Evolutionary conservation across 2,113 vertebrate genomes (phyloP), one percentile per base, ranked within the genome.

Genomic region (Physeter macrocephalus): DNA sequence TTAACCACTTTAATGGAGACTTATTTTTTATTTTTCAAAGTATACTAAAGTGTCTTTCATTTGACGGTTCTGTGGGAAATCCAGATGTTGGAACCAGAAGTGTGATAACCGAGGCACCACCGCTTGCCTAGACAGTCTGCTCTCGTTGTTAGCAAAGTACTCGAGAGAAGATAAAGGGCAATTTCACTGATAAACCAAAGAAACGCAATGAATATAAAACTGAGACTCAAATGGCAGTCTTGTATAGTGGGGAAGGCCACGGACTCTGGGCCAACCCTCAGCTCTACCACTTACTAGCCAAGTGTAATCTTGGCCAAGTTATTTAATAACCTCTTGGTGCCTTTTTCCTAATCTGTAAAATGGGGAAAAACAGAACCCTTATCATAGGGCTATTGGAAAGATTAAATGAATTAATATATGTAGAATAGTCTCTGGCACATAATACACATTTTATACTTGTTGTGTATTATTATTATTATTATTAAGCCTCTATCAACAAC

Each of bases 141-240:
- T 81, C 31, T 90, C 39, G n/a, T 36, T 77, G 82, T 54, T 31
- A 94, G 39, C 80, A 95, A 94, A 86, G 39, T 12, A 36, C 34
- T 20, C 0, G 0, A 67, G 49, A 43, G 41, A 15, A 75, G 77
- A 52, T 2, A 36, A 84, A 80, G 62, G 62, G 21, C 52, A 69
- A 39, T 27, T 67, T 80, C 49, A 21, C 0, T 29, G 43, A 25
- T 59, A 66, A 49, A n/a, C 46, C 41, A 64, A 20, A 21, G 27
- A 21, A 69, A 80, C 13, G 43, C 61, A 75, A 17, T 5, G 4
- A 49, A 72, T 20, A 27, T 11, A n/a, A 90, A 92, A n/a, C 3
- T 3, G 10, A 84, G 54, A 31, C 27, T 12, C 18, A n/a, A 0
- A 4, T 4, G 36, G 17, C 0, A 25, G 17, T 29, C 13, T 17